Conservation (phyloP, 2,113 vertebrate genomes). For the Aleadryas rufinucha region DNA sequence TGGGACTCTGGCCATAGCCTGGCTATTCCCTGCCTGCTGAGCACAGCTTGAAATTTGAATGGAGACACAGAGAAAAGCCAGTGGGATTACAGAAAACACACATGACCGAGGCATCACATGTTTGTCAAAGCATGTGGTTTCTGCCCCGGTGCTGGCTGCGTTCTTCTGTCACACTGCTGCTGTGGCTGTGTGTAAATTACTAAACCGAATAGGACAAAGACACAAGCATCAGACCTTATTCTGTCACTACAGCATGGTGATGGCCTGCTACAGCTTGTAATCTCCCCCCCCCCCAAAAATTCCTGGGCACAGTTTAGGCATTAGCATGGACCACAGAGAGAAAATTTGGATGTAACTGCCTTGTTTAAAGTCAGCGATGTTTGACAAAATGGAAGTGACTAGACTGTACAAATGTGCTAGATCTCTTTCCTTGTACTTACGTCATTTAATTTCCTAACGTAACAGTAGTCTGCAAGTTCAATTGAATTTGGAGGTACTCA, state of each 20-base stretch:
- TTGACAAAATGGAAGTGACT: not conserved
- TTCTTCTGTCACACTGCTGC: not conserved
- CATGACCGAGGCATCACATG: accelerated
- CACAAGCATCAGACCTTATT: not conserved
- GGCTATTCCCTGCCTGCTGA: not conserved
- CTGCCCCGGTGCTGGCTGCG: not conserved
- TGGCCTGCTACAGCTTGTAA: not conserved
- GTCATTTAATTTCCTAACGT: not conserved
- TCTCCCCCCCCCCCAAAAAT: accelerated
- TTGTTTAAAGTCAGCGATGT: not conserved
- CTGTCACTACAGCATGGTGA: not conserved
- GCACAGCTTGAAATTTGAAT: not conserved
- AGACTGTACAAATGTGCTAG: not conserved
- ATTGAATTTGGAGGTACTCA: not conserved
- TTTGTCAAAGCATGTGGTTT: not conserved
- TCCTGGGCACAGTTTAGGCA: not conserved
- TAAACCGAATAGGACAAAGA: not conserved
- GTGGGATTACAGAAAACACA: not conserved
- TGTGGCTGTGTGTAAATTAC: not conserved
- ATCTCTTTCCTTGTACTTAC: not conserved
- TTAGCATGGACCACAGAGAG: not conserved
- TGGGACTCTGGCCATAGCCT: not conserved
- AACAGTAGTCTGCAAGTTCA: not conserved
- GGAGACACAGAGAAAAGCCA: not conserved
- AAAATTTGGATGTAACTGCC: not conserved